Base-by-base conservation (phyloP, 2,797 vertebrate genomes). In the Yasuhikotakia modesta region DNA sequence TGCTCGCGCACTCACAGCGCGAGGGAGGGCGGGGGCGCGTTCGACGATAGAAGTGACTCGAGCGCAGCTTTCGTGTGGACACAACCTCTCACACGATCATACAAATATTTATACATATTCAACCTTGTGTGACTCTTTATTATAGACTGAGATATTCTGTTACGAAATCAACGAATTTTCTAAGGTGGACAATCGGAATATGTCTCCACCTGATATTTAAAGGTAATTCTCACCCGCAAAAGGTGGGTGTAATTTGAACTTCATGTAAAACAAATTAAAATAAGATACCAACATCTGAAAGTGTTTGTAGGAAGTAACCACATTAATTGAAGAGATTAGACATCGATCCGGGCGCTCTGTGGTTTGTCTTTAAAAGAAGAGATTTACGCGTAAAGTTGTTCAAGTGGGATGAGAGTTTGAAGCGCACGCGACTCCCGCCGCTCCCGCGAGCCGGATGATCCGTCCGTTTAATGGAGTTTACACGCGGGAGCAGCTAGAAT, bases 401-500 rank as follows among this genome's bases (percentile, higher is more conserved):
- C 84, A 63, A 83, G 24, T 63, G 86, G 82, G 79, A 92, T 92
- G 92, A 78, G 57, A 70, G 27, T 88, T 73, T 90, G 87, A 92
- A 88, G 66, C 85, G 87, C 87, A 86, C 58, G 63, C 79, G 72
- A 83, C 71, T 85, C 89, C 88, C 84, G 82, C 87, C 89, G 89
- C 91, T 88, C 17, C 72, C 89, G 90, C 88, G 91, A 90, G 89
- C 82, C 39, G 84, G 87, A 88, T 73, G 88, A 90, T 85, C 78
- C 87, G 43, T 61, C 76, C 30, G 75, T 63, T 78, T 89, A 57
- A 94, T 94, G 94, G 93, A 92, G 91, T 90, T 92, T 91, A 89
- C 89, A 88, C 88, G 90, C 83, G 89, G 91, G 87, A 94, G 93
- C 87, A 88, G 91, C 91, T 93, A 94, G 90, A 89, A 98, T 98